Base-by-base conservation (phyloP, 2,797 vertebrate genomes). In the Apogon hyalosoma region DNA sequence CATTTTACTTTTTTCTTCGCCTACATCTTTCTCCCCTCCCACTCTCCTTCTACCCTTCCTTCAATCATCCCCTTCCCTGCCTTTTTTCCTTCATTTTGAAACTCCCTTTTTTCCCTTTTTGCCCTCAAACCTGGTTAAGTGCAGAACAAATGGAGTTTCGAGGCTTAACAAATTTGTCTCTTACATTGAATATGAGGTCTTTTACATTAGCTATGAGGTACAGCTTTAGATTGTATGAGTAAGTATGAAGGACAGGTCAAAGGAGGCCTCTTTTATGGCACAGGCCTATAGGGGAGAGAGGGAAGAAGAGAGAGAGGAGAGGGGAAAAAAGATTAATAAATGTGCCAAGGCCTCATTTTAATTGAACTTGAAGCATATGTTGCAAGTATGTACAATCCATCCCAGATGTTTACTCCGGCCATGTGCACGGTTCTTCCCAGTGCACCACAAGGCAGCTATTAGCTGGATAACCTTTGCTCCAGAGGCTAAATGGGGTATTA, bases 361-460 rank as follows among this genome's bases (percentile, higher is more conserved):
- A 97, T 96, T 97, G 96, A 97, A 98, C 94, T 94, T 95, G 95
- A 98, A 97, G 95, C 95, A 95, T 95, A 93, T 96, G 95, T 95
- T 95, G 94, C 95, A 95, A 95, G 95, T 94, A 95, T 94, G 93
- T 93, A 93, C 96, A 97, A 97, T 97, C 93, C 74, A 66, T 95
- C 94, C 96, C 96, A 98, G 96, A 97, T 96, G 95, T 97, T 94
- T 92, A 91, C 86, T 90, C 84, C 82, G 87, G 90, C 92, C 88
- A 89, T 89, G 90, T 94, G 94, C 91, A 92, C 89, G 66, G 88
- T 90, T 93, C 94, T 92, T 94, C 93, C 90, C 89, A 88, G 88
- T 85, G 92, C 94, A 92, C 94, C 95, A 95, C 94, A 84, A 96
- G 95, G 95, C 96, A 97, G 92, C 95, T 95, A 96, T 98, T 98